Conservation (phyloP, 2,888 invertebrate species). For the Megamerina dolium region DNA sequence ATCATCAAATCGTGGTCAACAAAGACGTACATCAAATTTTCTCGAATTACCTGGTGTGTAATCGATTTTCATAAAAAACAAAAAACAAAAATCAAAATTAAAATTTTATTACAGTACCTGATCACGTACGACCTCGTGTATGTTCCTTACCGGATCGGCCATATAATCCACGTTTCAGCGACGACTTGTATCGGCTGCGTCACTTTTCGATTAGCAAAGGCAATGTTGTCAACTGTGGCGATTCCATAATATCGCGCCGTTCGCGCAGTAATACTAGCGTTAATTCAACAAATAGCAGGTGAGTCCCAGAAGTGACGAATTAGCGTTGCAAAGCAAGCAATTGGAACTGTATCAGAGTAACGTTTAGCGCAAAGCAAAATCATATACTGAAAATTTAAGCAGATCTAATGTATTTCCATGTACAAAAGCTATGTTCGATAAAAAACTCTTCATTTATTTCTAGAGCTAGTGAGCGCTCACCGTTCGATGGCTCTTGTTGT, state of each 20-base stretch:
- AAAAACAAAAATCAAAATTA: background rate
- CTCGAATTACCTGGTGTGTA: slow-evolving; percentile 73
- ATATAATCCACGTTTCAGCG: slow-evolving; percentile 76
- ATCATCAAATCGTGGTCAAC: slow-evolving; percentile 68
- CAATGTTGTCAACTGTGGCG: slow-evolving; percentile 82
- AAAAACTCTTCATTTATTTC: slow-evolving; percentile 1
- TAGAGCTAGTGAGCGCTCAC: slow-evolving; percentile 76
- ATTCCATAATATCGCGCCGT: slow-evolving; percentile 78
- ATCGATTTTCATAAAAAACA: background rate
- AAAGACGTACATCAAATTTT: slow-evolving; percentile 79
- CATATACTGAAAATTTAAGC: too few species aligned
- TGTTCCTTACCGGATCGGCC: slow-evolving; percentile 81
- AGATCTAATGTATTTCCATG: background rate
- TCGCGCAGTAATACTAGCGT: slow-evolving; percentile 85
- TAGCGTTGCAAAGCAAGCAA: background rate
- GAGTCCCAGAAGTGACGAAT: slow-evolving; percentile 26
- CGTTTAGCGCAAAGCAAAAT: too few species aligned
- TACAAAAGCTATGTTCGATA: too few species aligned
- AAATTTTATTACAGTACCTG: slow-evolving; percentile 59
- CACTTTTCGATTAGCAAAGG: slow-evolving; percentile 86
- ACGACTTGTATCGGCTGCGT: slow-evolving; percentile 76
- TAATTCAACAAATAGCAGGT: slow-evolving; percentile 78
- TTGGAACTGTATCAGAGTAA: too few species aligned
- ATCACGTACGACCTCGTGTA: slow-evolving; percentile 75
- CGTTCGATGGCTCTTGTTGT: slow-evolving; percentile 83